Base-by-base conservation (phyloP, 2,888 invertebrate genomes). In the Lithophane socia region DNA sequence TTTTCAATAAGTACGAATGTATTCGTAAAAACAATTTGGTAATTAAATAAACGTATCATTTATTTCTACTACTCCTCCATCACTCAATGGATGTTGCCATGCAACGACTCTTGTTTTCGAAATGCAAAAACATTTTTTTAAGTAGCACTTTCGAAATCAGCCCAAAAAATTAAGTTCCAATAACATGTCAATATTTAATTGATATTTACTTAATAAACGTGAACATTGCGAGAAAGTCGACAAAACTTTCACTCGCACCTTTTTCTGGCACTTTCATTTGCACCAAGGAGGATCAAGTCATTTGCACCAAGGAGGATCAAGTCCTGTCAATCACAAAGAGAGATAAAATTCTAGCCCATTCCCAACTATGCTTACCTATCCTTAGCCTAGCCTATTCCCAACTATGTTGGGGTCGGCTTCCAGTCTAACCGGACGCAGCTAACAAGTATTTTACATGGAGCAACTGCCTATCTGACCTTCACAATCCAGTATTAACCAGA, bases 241-340 rank as follows among this genome's bases (percentile, higher is more conserved):
- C 37, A 78, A 79, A 69, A 89, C 91, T 91, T 91, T 91, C 91
- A 86, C 91, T 87, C 29, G 73, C 73, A 75, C 79, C 70, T 82
- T 83, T 83, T 86, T 84, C 80, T 85, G 77, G 67, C 76, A 87
- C 87, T 90, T 89, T 90, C 90, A 77, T 85, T 80, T 76, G 68
- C 52, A 67, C 54, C 77, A 79, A 83, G 79, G 79, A 79, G 67
- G 56, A 58, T 24, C 63, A 12, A 77, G 54, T 86, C 85, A 77
- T 85, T 80, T 76, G 68, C 52, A 67, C 54, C 77, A 79, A 83
- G 79, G 79, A 79, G 67, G 56, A 58, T 24, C 63, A 12, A 77
- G 54, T 86, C 85, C 87, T 86, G 65, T 18, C 68, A 54, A 21
- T 13, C 37, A 73, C 65, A 63, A 69, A 58, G n/a, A 77, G 44